Base-by-base conservation (phyloP, 1,140 invertebrate genomes). In the Drosophila pseudoananassae region DNA sequence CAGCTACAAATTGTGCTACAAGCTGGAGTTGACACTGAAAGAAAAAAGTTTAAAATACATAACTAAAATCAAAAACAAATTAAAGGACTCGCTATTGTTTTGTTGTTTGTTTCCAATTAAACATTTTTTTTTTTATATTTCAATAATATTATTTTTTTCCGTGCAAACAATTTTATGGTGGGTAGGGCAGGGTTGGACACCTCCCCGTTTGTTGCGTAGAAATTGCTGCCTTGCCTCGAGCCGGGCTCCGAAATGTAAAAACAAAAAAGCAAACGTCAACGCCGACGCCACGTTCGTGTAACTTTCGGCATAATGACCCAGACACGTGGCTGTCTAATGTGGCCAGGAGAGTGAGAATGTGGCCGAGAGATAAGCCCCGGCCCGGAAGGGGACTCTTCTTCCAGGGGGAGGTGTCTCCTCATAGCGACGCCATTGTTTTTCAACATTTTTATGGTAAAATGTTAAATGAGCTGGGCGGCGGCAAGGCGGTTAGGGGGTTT, bases 261-360 rank as follows among this genome's bases (percentile, higher is more conserved):
- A 43, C 27, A 25, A 60, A 65, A 53, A 60, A 57, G 73, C 53
- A 85, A 85, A 71, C 81, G 81, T 84, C 80, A 79, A 79, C 78
- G 78, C 78, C 73, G 68, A 81, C 68, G 60, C 72, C 72, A 60
- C 55, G 55, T 77, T 85, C 74, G 80, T 89, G 80, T 81, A 87
- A 84, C 88, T 90, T 90, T 84, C 88, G 85, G 74, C 79, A 77
- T 90, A 90, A 90, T 89, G 88, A 84, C 88, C 80, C 73, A 73
- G 88, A 89, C 88, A 90, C 88, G 88, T 90, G 88, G 80, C 88
- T 75, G 84, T 80, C 83, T 88, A 88, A 89, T 83, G 83, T 80
- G 84, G 78, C 84, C 73, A 76, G 55, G 63, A 76, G 79, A 57
- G 65, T 68, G 76, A 52, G 60, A 68, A 50, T 66, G 68, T 25